Percentiles rank a stretch among this genome's conserved stretches.
phyloP scores from a whole-genome alignment of 2,888 invertebrate genomes.

The Drosophila tanythrix region DNA sequence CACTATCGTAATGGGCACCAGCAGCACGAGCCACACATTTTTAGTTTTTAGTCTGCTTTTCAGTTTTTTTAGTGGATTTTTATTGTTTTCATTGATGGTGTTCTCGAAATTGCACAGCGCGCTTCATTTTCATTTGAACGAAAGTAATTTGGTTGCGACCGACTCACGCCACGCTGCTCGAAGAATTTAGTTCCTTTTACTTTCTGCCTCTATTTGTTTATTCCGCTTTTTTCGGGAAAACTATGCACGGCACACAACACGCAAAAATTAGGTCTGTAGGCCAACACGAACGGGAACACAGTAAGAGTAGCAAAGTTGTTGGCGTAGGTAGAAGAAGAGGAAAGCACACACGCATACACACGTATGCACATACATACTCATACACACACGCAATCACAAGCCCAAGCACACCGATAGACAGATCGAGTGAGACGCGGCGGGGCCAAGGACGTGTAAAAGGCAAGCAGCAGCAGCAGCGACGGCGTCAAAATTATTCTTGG shows the following conservation, averaged over 20 bases:
- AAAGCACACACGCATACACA: slow-evolving; percentile 61
- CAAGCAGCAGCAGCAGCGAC: slow-evolving; percentile 51
- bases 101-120: slow-evolving; percentile 37
- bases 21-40: slow-evolving; percentile 18
- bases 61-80: slow-evolving; percentile 29
- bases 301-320: slow-evolving; percentile 77
- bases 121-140: slow-evolving; percentile 26
- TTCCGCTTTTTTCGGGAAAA: slow-evolving; percentile 74
- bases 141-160: slow-evolving; percentile 32
- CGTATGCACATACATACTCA: slow-evolving; percentile 6
- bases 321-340: slow-evolving; percentile 78
- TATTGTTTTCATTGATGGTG: slow-evolving; percentile 25
- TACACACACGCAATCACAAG: slow-evolving; percentile 17
- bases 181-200: slow-evolving; percentile 46
- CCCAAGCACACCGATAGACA: slow-evolving; percentile 20
- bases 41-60: slow-evolving; percentile 27
- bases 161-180: slow-evolving; percentile 24
- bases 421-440: slow-evolving; percentile 47
- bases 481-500: slow-evolving; percentile 80
- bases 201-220: slow-evolving; percentile 58
- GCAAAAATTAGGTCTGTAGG: slow-evolving; percentile 80
- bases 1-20: slow-evolving; percentile 37
- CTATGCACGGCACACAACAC: slow-evolving; percentile 70
- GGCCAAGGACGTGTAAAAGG: slow-evolving; percentile 64
- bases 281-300: slow-evolving; percentile 80